Evolutionary conservation across 2,888 invertebrate species (phyloP), one percentile per base, ranked within the genome.

Genomic region (Calameuta pallipes): DNA sequence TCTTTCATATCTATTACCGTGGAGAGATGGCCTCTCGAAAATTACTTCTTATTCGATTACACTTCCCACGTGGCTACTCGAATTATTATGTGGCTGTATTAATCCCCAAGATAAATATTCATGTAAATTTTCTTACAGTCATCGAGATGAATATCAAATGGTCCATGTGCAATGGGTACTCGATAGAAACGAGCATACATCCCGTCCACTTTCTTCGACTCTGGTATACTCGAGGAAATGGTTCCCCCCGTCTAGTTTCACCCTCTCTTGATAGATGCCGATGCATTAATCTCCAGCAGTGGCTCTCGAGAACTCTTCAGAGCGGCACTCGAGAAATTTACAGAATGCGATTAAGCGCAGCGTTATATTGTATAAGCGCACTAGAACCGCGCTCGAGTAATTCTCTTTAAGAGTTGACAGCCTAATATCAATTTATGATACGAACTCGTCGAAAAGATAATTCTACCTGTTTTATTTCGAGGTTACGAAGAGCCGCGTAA

Each of bases 121-220:
- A 85, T 85, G 85, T 85, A 87, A 88, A 88, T 88, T 82, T 86
- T 87, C 88, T 87, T 87, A 84, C 15, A 41, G 41, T 15, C 4
- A 2, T 41, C 6, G 6, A 15, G 15, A 41, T 41, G 15, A 41
- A 41, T 41, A 41, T 15, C 41, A 33, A 71, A 71, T 71, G 30
- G 30, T 33, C 71, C 31, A 71, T n/a, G 12, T 9, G 33, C 30
- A 33, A 15, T 31, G 71, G 71, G 30, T 15, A 71, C 71, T 71
- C 71, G 71, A 71, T 71, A 30, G 30, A 33, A 71, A 11, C 71
- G 30, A 31, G 31, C 15, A 31, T 6, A 30, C 71, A 2, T 70
- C 71, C 15, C n/a, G 80, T 41, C 15, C 41, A 41, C 41, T 41
- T 41, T 41, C 41, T 41, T 41, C 15, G 41, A 41, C 41, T 41